Conservation (phyloP, 2,113 vertebrate genomes). For the Odocoileus hemionus region DNA sequence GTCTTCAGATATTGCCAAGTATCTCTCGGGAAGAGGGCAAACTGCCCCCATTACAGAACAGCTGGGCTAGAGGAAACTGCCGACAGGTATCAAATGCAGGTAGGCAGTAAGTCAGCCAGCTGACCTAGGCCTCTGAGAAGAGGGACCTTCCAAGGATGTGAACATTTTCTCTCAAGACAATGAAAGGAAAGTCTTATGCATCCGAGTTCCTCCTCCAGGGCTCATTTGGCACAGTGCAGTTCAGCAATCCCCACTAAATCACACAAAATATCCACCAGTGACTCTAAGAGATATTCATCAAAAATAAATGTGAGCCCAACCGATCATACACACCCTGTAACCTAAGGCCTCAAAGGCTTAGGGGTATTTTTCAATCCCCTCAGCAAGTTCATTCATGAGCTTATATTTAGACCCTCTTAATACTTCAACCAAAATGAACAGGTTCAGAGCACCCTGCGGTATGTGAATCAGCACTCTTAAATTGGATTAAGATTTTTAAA, state of each 20-base stretch:
- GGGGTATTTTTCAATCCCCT: slow-evolving; percentile 41
- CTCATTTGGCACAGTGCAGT: background rate
- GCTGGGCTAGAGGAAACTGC: background rate
- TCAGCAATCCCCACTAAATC: background rate
- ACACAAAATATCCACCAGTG: background rate
- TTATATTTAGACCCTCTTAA: slow-evolving; percentile 49
- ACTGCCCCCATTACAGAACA: background rate
- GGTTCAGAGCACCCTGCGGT: slow-evolving; percentile 29
- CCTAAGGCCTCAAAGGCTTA: background rate
- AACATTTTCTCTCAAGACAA: background rate
- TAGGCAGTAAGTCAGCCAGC: background rate
- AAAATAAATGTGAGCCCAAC: background rate
- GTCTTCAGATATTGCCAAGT: background rate
- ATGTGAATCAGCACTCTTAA: slow-evolving; percentile 50
- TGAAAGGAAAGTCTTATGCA: background rate
- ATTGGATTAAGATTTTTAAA: slow-evolving; percentile 45
- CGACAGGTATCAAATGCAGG: no score
- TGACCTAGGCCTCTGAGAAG: background rate
- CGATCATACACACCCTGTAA: background rate
- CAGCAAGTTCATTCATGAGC: slow-evolving; percentile 52
- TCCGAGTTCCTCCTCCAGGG: background rate
- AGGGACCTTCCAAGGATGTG: background rate
- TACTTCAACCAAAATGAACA: slow-evolving; percentile 59
- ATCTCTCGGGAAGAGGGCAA: background rate
- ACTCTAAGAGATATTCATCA: background rate